Evolutionary conservation across 2,888 invertebrate species (phyloP), one percentile per base, ranked within the genome.

Genomic region (Molanna angustata): DNA sequence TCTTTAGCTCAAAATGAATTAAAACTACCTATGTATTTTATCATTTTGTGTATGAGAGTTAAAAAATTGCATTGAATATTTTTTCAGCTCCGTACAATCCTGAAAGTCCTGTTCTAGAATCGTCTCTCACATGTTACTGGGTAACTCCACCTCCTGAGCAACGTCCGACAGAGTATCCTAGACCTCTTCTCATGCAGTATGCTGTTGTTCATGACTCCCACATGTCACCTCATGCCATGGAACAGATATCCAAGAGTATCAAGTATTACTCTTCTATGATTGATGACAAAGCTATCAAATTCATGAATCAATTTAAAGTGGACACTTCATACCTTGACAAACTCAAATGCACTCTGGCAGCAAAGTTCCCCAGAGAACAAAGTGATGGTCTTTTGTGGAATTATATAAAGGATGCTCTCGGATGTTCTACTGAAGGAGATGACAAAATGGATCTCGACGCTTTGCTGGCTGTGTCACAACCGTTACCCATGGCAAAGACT

Each of bases 141-240:
- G 93, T 95, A 2, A 84, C 92, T 76, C 94, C 96, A n/a, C 95
- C 96, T 2, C 90, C 92, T 37, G 96, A 96, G 75, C 89, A 88
- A 65, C 84, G 90, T 62, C 92, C 93, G 7, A 85, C 90, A 48
- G 95, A 95, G 70, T 94, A 94, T 69, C 94, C 94, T 0, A 84
- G 93, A 39, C 96, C 96, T 0, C 88, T 96, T 84, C 76, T 90
- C 40, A 85, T 96, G 74, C 90, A 90, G 60, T 94, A 93, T 67
- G 88, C 86, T 57, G 82, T 93, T 58, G 74, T 86, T 2, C 87
- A 91, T 63, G 94, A 95, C 64, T 84, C 85, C 47, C 86, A 88
- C 62, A 75, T 94, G 48, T 84, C 90, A 0, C 82, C 86, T 60
- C 88, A 89, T 64, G 82, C 92, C 11, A 86, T 92, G 69, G 85